A percentile compares a stretch with the other conserved stretches of the same genome.
Conservation (phyloP, 2,888 invertebrate genomes). For the Eretmocerus hayati region DNA sequence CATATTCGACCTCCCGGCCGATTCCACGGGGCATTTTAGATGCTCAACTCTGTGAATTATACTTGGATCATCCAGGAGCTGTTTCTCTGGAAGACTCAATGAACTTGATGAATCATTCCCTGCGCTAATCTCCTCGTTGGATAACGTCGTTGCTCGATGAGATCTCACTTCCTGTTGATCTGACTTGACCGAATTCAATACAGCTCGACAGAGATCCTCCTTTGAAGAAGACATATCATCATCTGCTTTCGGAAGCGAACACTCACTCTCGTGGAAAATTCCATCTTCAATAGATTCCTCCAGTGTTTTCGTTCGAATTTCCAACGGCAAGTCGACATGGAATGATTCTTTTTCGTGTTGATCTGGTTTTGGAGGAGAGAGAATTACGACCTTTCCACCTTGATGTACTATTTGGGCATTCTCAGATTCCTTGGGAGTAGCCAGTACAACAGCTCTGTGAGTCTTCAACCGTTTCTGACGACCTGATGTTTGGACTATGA, state of each 20-base stretch:
- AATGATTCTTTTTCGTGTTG: conserved; percentile 29
- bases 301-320: too few relatives aligned
- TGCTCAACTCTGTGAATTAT: conserved; percentile 35
- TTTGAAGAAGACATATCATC: conserved; percentile 29
- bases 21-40: conserved; percentile 33
- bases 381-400: conserved; percentile 42
- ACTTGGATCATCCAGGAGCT: neutral
- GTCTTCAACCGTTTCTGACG: conserved; percentile 38
- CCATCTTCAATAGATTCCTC: conserved; percentile 47
- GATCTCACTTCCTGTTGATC: conserved; percentile 38
- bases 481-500: conserved; percentile 40
- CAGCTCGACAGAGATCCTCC: conserved; percentile 35
- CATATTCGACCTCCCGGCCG: neutral
- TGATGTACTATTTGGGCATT: conserved; percentile 41
- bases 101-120: neutral
- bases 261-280: conserved; percentile 48
- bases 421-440: conserved; percentile 31
- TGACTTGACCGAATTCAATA: conserved; percentile 43
- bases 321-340: conserved; percentile 37
- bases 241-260: conserved; percentile 45
- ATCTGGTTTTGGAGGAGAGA: conserved; percentile 38
- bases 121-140: neutral
- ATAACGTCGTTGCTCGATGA: conserved; percentile 29
- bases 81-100: too few relatives aligned
- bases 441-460: conserved; percentile 35